These are phyloP conservation scores for Tapirus indicus DNA, from an alignment of 2,797 vertebrate genomes.

Conservation along the genomic window DNA sequence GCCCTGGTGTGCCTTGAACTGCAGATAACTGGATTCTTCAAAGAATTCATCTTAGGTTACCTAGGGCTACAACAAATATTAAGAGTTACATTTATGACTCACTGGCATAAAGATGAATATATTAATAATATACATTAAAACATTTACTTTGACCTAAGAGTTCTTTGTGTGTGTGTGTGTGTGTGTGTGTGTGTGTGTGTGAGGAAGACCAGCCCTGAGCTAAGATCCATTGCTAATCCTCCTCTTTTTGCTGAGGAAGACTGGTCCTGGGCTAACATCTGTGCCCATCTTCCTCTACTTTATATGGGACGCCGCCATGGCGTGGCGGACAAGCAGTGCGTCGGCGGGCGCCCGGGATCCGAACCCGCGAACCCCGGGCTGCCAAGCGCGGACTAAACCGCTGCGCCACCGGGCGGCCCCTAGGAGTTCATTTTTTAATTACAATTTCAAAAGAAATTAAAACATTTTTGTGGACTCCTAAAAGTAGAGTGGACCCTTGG, in stretches of 20 bases:
- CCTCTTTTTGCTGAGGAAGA: too few species aligned
- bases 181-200: too few species aligned
- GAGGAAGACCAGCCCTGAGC: too few species aligned
- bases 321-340: too few species aligned
- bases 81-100: conserved; percentile 32
- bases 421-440: conserved; percentile 18
- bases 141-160: neutral
- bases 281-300: too few species aligned
- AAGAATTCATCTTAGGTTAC: neutral
- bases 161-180: too few species aligned
- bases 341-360: too few species aligned
- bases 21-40: conserved; percentile 12
- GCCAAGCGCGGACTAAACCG: too few species aligned
- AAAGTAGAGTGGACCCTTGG: neutral
- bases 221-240: too few species aligned
- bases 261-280: too few species aligned
- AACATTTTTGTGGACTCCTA: neutral
- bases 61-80: neutral
- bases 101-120: neutral
- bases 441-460: conserved; percentile 40
- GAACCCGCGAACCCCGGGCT: too few species aligned
- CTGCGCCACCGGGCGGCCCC: neutral
- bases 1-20: neutral
- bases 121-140: conserved; percentile 40
- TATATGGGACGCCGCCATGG: too few species aligned